phyloP scores from a whole-genome alignment of 2,888 invertebrate genomes.

The Phortica okadai region DNA sequence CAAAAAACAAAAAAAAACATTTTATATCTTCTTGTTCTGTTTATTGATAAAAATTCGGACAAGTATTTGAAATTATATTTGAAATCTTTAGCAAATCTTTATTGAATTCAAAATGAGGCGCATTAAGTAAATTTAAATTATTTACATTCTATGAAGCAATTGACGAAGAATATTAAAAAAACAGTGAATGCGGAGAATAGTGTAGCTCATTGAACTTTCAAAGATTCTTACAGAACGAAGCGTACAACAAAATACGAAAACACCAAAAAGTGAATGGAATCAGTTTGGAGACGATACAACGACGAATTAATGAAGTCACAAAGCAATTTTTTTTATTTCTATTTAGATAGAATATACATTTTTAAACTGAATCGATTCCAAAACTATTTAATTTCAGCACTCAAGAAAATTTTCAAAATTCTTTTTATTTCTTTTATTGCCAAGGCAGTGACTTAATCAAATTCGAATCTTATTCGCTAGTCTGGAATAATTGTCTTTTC shows the following conservation, averaged over 20 bases:
- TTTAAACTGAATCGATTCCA: too few relatives aligned
- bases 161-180: constrained; percentile 12
- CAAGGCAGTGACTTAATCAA: too few relatives aligned
- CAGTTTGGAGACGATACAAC: constrained; percentile 41
- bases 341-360: too few relatives aligned
- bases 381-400: too few relatives aligned
- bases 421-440: too few relatives aligned
- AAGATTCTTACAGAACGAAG: too few relatives aligned
- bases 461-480: too few relatives aligned
- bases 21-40: background rate
- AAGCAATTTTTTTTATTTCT: constrained; percentile 18
- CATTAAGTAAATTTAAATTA: too few relatives aligned
- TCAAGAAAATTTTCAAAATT: too few relatives aligned
- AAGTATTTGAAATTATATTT: constrained; percentile 36
- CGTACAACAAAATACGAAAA: constrained; percentile 29
- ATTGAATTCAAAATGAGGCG: too few relatives aligned
- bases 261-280: constrained; percentile 19
- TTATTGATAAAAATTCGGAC: background rate
- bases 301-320: constrained; percentile 15
- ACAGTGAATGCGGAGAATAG: constrained; percentile 38
- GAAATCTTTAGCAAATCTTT: background rate
- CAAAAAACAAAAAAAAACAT: constrained; percentile 26
- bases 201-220: constrained; percentile 41
- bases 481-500: too few relatives aligned
- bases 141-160: too few relatives aligned